Evolutionary conservation across 2,113 vertebrate species (phyloP), one percentile per base, ranked within the genome.

Genomic region (Tautogolabrus adspersus): DNA sequence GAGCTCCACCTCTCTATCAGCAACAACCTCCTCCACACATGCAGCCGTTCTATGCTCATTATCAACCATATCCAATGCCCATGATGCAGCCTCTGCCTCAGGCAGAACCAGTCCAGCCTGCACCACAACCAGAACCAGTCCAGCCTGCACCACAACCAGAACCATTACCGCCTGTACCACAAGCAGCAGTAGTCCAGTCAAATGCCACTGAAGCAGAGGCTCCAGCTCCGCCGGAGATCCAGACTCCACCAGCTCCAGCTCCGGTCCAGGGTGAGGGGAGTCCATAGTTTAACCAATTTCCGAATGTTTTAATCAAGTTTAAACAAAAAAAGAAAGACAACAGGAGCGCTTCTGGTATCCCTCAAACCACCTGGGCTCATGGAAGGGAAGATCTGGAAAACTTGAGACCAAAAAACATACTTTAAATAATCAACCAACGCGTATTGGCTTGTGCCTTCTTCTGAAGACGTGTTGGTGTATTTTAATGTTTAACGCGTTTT

Each of bases 31-130:
- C 34, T 4, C 61, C 19, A 11, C 7, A 42, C 1, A 72, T 82
- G 78, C 77, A 79, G 16, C 82, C 82, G 2, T 10, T 89, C 40
- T 89, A 84, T 1, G 40, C 72, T 0, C 87, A 83, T 0, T 84
- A 85, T 21, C 89, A 85, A 0, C 77, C 80, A 0, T 85, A 90
- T 16, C 78, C 47, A 1, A 73, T 44, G 8, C 54, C 62, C 0
- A 0, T n/a, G 67, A 62, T 61, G 70, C 84, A 66, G 21, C 75
- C 47, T 49, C 47, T 3, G 16, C 75, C 84, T 22, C 77, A 46
- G 1, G 40, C 67, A 15, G 79, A 89, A 40, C 66, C 72, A 21
- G 65, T n/a, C 11, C 72, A 34, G 2, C 69, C 80, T 3, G 66
- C 13, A 2, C 47, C 47, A n/a, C 19, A 8, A 5, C 8, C 19